These are phyloP conservation scores for Colletes latitarsis DNA, from an alignment of 1,140 invertebrate genomes.

Conservation along the genomic window DNA sequence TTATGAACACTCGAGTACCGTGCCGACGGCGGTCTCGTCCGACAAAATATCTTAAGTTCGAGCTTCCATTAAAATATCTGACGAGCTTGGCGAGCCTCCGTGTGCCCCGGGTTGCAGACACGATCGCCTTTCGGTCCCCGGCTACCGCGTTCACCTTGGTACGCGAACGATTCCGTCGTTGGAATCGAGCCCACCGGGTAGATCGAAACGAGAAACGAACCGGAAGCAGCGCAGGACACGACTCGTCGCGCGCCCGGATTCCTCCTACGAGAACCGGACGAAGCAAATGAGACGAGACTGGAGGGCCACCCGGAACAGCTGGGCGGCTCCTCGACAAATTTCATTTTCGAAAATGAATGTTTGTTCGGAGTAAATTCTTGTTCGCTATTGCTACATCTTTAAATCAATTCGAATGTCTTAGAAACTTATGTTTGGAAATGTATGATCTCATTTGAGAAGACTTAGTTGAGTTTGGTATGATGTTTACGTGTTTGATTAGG, in stretches of 20 bases:
- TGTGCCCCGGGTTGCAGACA: not conserved
- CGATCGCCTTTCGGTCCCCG: slow-evolving; percentile 4
- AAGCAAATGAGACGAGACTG: not conserved
- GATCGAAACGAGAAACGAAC: slow-evolving; percentile 16
- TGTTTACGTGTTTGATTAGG: too few species aligned
- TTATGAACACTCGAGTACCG: slow-evolving; percentile 75
- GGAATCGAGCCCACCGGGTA: slow-evolving; percentile 19
- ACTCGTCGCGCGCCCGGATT: not conserved
- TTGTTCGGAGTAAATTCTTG: too few species aligned
- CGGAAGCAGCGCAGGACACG: not conserved
- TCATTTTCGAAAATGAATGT: too few species aligned
- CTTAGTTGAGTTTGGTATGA: too few species aligned
- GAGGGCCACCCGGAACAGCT: too few species aligned
- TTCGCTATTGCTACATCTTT: too few species aligned
- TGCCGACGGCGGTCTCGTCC: slow-evolving; percentile 40
- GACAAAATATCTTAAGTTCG: slow-evolving; percentile 77
- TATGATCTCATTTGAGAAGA: too few species aligned
- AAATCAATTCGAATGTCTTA: too few species aligned
- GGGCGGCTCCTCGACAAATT: too few species aligned
- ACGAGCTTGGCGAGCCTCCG: slow-evolving; percentile 61
- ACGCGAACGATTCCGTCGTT: slow-evolving; percentile 5
- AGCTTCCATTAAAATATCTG: slow-evolving; percentile 79
- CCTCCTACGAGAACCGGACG: not conserved
- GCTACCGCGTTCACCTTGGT: not conserved
- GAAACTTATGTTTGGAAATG: too few species aligned